Base-by-base conservation (phyloP, 2,797 vertebrate species). In the Chrysocyon brachyurus region DNA sequence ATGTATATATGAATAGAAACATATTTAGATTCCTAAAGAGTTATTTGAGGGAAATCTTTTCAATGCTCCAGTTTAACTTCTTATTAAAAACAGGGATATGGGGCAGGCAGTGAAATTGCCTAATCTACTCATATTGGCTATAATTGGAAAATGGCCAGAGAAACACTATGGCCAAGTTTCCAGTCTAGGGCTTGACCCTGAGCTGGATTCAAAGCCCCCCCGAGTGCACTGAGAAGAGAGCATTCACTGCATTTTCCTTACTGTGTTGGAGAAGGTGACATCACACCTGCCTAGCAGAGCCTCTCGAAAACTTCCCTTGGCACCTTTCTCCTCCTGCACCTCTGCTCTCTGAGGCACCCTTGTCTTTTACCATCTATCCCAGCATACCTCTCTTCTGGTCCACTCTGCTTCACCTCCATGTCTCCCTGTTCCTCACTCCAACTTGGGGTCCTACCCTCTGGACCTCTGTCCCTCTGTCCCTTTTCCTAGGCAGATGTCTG, bases 31-130 rank as follows among this genome's bases (percentile, higher is more conserved):
- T 61, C 59, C 59, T 92, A 64, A 75, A 73, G 56, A 73, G 22
- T 46, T 63, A 57, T 31, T 85, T 57, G 77, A 64, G 52, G 19
- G 5, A 63, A 1, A 15, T 24, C 33, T 16, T n/a, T 40, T 15
- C 52, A 66, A 40, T 70, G 46, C 7, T 75, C 36, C 52, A 22
- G 22, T 57, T 82, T 73, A 78, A 78, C 31, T 54, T 75, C 21
- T 52, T 92, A n/a, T 24, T 59, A 56, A n/a, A 82, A 36, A 36
- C 33, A 56, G 26, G 17, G 81, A 88, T 94, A 66, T 70, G 46
- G 46, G 87, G 21, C 33, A 16, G 33, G n/a, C 52, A 16, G 78
- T 54, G 3, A 73, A 88, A 49, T 59, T 36, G 22, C 28, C 52
- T 36, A 14, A 31, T 26, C 33, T 31, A 11, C 19, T 73, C 31